Percentiles rank a stretch among this genome's conserved stretches.
phyloP scores from a whole-genome alignment of 1,140 invertebrate species.

The Caerostris extrusa region DNA sequence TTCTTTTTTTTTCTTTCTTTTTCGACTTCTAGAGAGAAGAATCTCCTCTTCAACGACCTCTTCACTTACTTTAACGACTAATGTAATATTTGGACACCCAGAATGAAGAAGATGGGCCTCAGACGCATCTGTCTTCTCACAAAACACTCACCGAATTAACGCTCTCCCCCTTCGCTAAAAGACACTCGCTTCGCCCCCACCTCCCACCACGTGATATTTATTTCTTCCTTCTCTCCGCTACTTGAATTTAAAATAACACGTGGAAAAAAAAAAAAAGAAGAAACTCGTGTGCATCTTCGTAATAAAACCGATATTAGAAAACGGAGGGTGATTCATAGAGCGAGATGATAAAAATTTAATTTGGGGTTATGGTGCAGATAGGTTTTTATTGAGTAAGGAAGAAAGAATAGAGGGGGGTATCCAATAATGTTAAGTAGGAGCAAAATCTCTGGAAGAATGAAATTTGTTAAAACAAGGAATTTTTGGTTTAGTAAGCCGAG shows the following conservation, averaged over 20 bases:
- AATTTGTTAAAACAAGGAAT: background rate
- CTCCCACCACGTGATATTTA: background rate
- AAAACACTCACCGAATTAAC: slow-evolving; percentile 50
- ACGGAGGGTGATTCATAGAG: background rate
- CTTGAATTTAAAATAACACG: background rate
- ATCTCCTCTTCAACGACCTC: slow-evolving; percentile 52
- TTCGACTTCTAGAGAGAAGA: background rate
- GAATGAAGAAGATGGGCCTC: slow-evolving; percentile 60
- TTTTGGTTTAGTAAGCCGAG: background rate
- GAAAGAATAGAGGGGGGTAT: background rate
- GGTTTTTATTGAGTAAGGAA: slow-evolving; percentile 13
- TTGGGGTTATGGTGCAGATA: slow-evolving; percentile 16
- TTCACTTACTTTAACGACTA: slow-evolving; percentile 72
- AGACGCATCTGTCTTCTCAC: slow-evolving; percentile 63
- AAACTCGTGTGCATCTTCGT: background rate
- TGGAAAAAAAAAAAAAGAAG: background rate
- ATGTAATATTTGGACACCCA: slow-evolving; percentile 74
- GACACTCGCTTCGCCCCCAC: background rate
- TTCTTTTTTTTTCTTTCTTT: too few species aligned
- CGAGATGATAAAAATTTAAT: slow-evolving; percentile 19
- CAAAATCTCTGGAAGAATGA: background rate
- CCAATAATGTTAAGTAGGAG: slow-evolving; percentile 31
- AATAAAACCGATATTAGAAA: slow-evolving; percentile 35
- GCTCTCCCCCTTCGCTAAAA: background rate
- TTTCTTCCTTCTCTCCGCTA: background rate